These are phyloP conservation scores for Drosophila eohydei DNA, from an alignment of 2,888 invertebrate genomes.

Conservation along the genomic window DNA sequence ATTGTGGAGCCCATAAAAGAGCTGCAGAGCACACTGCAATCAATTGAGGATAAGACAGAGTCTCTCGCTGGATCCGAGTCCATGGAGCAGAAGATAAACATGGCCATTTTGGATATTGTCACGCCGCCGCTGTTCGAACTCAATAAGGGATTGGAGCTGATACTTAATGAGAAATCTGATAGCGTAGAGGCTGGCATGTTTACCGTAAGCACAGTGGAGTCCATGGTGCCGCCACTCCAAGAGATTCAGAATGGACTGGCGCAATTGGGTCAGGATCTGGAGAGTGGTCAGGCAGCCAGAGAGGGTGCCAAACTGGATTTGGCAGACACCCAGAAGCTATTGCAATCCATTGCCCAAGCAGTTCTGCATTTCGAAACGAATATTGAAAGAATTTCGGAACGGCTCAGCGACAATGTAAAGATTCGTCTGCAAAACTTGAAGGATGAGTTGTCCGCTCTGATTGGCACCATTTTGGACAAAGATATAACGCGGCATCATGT, in stretches of 20 bases:
- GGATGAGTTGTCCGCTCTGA: conserved; percentile 86
- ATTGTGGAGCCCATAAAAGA: conserved; percentile 82
- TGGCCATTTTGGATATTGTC: conserved; percentile 88
- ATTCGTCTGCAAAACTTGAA: conserved; percentile 84
- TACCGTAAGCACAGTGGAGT: conserved; percentile 85
- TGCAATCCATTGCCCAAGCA: conserved; percentile 84
- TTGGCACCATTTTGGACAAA: conserved; percentile 87
- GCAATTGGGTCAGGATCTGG: conserved; percentile 85
- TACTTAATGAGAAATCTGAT: conserved; percentile 80
- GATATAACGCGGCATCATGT: conserved; percentile 83
- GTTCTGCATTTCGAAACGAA: conserved; percentile 84
- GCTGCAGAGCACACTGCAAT: conserved; percentile 75
- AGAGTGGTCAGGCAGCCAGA: conserved; percentile 81
- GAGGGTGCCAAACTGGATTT: conserved; percentile 81
- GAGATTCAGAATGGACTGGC: conserved; percentile 87
- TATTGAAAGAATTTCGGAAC: conserved; percentile 78
- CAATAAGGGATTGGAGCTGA: conserved; percentile 87
- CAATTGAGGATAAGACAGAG: conserved; percentile 78
- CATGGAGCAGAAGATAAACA: conserved; percentile 85
- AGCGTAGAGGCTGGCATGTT: conserved; percentile 83
- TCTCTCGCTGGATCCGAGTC: conserved; percentile 75
- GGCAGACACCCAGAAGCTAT: conserved; percentile 83
- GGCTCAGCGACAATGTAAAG: conserved; percentile 75
- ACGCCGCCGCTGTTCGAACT: conserved; percentile 88
- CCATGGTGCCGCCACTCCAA: conserved; percentile 86